phyloP scores from a whole-genome alignment of 2,888 invertebrate genomes.

The Lamellibrachia satsuma region DNA sequence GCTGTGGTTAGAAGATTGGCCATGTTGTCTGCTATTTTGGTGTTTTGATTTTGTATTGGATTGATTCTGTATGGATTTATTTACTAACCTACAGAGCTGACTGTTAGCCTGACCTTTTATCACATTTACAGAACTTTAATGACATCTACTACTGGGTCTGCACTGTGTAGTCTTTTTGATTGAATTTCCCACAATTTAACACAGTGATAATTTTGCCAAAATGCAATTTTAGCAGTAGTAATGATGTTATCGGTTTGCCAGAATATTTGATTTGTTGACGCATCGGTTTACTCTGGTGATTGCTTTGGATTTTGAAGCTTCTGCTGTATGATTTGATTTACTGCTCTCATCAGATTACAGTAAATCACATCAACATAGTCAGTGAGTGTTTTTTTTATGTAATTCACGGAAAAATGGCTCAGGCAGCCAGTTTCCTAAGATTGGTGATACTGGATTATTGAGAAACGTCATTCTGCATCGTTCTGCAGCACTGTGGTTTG shows the following conservation, averaged over 20 bases:
- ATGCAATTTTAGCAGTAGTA: neutral
- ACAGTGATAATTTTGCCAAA: neutral
- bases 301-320: neutral
- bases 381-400: neutral
- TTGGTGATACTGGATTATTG: neutral
- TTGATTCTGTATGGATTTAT: too few species aligned
- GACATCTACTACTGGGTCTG: too few species aligned
- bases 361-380: neutral
- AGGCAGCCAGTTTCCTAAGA: neutral
- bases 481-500: too few species aligned
- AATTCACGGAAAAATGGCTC: neutral
- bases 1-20: neutral
- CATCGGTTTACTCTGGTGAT: neutral
- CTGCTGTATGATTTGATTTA: neutral
- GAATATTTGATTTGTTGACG: neutral
- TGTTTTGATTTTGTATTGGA: too few species aligned
- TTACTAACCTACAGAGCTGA: too few species aligned
- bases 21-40: too few species aligned
- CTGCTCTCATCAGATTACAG: slow-evolving; percentile 3
- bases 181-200: neutral
- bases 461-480: neutral
- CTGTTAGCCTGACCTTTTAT: too few species aligned
- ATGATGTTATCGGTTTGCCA: neutral
- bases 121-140: too few species aligned
- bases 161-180: neutral